Evolutionary conservation across 2,797 vertebrate species (phyloP), one percentile per base, ranked within the genome.

Genomic region (Tokudaia tokunoshimensis): DNA sequence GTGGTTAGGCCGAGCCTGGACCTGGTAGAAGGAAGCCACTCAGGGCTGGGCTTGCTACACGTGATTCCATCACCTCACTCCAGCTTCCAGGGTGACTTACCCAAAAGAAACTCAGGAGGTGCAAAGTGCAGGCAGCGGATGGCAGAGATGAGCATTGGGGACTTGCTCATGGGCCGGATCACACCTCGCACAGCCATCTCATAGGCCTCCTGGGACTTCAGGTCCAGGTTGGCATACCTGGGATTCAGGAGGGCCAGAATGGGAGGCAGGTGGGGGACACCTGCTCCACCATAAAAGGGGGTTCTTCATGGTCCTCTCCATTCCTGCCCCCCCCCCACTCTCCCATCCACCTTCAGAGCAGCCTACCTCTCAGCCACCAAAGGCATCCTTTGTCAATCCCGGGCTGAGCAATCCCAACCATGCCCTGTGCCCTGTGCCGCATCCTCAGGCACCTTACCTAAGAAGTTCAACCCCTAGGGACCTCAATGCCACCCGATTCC

Each of bases 171-270:
- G 65, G 99, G 99, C 57, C 99, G 99, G 92, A 99, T 98, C 92
- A 98, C 79, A 37, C 99, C 99, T 61, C 97, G 98, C 50, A 98
- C 99, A 3, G 99, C 99, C 98, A 99, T 97, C 94, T 99, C 99
- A 0, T 99, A 99, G 0, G 99, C 99, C 97, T 99, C 99, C 98
- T 99, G 99, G 29, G 99, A 99, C 95, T 95, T 97, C 98, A 99
- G 98, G 95, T 99, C 99, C 0, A 99, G 96, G 44, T 98, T 99
- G 87, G 99, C 99, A 98, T 99, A 98, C 98, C 99, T 99, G 97
- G 24, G 17, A 76, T n/a, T 87, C 81, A 55, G 11, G 7, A 94
- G 90, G 12, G 34, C 47, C 31, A 8, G 0, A 15, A 20, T 13
- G 14, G 47, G 1, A 7, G 59, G 34, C 22, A 10, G 9, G 41